These are phyloP conservation scores for Apotomis turbidana DNA, from an alignment of 2,888 invertebrate species.

Conservation along the genomic window DNA sequence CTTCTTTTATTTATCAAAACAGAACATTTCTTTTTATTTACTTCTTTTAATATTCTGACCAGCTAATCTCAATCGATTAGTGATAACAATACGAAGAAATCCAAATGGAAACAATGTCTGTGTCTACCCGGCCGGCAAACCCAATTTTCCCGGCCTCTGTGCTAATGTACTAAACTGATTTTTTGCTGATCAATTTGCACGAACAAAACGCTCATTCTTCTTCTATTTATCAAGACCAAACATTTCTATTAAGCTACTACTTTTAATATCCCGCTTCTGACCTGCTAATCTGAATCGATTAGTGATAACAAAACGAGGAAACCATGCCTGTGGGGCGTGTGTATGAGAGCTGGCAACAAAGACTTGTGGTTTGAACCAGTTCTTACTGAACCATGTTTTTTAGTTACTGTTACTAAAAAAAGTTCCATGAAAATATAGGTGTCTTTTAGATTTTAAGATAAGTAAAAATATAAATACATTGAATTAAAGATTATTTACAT, in stretches of 20 bases:
- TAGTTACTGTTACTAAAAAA: not conserved
- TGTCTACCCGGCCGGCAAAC: not conserved
- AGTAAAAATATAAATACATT: too few relatives aligned
- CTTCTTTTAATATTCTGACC: not conserved
- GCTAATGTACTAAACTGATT: too few relatives aligned
- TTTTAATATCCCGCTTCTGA: not conserved
- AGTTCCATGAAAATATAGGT: not conserved
- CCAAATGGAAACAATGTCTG: slow-evolving; percentile 21
- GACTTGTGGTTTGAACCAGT: slow-evolving; percentile 12
- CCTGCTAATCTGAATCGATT: slow-evolving; percentile 22
- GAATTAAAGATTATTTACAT: too few relatives aligned
- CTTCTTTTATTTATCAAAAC: not conserved
- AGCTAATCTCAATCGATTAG: slow-evolving; percentile 21
- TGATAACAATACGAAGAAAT: not conserved
- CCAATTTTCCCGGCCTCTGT: too few relatives aligned
- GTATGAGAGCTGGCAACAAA: slow-evolving; percentile 8
- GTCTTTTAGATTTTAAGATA: too few relatives aligned
- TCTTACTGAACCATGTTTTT: not conserved
- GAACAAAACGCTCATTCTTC: too few relatives aligned
- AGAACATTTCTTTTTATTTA: not conserved
- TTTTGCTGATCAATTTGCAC: too few relatives aligned
- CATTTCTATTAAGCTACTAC: too few relatives aligned
- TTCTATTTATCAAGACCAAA: not conserved
- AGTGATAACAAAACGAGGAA: slow-evolving; percentile 14
- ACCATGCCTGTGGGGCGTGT: slow-evolving; percentile 22